phyloP scores from a whole-genome alignment of 2,113 vertebrate genomes.

The Megaceryle maxima region DNA sequence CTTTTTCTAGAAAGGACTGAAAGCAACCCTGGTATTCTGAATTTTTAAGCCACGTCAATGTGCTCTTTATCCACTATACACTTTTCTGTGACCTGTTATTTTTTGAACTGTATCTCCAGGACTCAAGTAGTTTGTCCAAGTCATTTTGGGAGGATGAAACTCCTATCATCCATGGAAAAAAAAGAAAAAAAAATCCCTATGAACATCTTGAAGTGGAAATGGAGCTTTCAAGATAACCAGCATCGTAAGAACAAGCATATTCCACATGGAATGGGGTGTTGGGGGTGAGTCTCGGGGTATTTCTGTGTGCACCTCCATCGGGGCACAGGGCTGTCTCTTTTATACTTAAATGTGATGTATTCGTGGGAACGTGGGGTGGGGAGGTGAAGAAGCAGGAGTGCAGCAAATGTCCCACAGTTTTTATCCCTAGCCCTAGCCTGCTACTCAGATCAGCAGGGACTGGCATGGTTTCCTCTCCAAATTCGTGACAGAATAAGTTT shows the following conservation, averaged over 20 bases:
- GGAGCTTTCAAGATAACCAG: not conserved
- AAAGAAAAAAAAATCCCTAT: not conserved
- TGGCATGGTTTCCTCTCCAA: not conserved
- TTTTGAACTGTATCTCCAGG: not conserved
- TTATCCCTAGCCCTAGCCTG: not conserved
- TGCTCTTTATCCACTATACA: not conserved
- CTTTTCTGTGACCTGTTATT: not conserved
- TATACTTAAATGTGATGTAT: not conserved
- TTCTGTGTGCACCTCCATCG: not conserved
- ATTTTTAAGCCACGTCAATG: not conserved
- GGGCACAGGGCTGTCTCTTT: not conserved
- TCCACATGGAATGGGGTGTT: not conserved
- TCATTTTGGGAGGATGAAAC: not conserved
- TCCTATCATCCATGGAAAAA: not conserved
- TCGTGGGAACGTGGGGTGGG: accelerated
- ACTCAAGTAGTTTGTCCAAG: not conserved
- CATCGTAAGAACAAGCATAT: accelerated
- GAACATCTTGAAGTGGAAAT: not conserved
- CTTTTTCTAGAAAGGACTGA: not conserved
- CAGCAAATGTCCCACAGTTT: not conserved
- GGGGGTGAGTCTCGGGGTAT: not conserved
- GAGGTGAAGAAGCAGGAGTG: not conserved
- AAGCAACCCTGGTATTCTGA: not conserved
- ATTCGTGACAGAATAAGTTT: not conserved
- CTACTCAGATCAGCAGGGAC: not conserved